Evolutionary conservation across 2,888 invertebrate genomes (phyloP), one percentile per base, ranked within the genome.

Genomic region (Orthonychiurus folsomi): DNA sequence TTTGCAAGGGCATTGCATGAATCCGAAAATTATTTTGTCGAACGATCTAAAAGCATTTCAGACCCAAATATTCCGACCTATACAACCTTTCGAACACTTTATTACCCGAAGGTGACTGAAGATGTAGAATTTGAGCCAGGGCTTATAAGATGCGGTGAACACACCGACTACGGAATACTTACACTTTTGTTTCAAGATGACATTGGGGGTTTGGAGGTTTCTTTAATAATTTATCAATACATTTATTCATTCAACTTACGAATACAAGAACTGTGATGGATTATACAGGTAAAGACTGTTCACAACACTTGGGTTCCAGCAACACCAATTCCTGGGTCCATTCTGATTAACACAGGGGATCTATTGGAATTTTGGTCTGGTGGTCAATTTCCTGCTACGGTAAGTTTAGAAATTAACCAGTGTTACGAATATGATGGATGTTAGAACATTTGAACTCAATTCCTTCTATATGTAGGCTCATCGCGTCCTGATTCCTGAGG

Each of bases 341-440:
- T 89, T 69, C 79, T 89, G 56, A 81, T 89, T 28, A 88, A 88
- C 75, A 82, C 86, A 25, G 89, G 88, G n/a, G 86, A 88, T 74
- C 80, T 88, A 59, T 78, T 89, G 62, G 85, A 86, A 23, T 80
- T 83, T 58, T 89, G 88, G 88, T 88, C 89, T 3, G 81, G 83
- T 56, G 84, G 84, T 69, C 78, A 82, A 60, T 81, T 88, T 64
- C 82, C 85, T 21, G 87, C 89, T 59, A 81, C 88, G 74, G 86
- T 86, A 75, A 79, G 79, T 77, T 28, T 12, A 23, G 9, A 12
- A 23, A 52, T 9, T 9, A n/a, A 3, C 28, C 20, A 12, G 9
- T 56, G 25, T 56, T 5, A 3, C 26, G 18, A n/a, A 24, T 24
- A 21, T 56, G 28, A 3, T 24, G 3, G 25, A 54, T 24, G 18